Evolutionary conservation across 1,140 invertebrate species (phyloP), one percentile per base, ranked within the genome.

Genomic region (Cryptotermes secundus): DNA sequence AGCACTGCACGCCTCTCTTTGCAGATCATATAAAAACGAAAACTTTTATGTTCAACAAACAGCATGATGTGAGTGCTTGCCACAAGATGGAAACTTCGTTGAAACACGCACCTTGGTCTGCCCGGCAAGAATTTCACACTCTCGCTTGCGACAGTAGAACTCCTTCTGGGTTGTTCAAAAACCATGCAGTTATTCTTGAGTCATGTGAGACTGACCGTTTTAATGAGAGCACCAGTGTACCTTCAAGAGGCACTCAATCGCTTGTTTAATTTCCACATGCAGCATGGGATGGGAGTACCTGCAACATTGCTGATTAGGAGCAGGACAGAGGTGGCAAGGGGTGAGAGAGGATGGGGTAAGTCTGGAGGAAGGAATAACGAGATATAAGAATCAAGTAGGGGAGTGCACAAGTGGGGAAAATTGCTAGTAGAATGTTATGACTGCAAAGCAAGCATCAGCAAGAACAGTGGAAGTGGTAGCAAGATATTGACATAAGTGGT

Each of bases 271-370:
- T 82, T 84, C 83, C 83, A 72, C 83, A 84, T 84, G 83, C 83
- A 84, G 83, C 72, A 80, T 84, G 83, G 83, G 83, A 84, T 84
- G 83, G 83, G 83, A 79, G 72, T 82, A 82, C 79, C 83, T 84
- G 83, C 83, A 84, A 84, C 83, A 84, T 84, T 49, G 79, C 81
- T 49, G 80, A 81, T 49, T 38, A 81, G 81, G 81, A 82, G n/a
- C 59, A 72, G 59, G 59, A 72, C 26, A 72, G 59, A 72, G 59
- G 59, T 72, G 59, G 59, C n/a, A 72, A 65, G 14, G 59, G 59
- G 59, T 72, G 10, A 1, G n/a, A 26, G 26, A 72, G 59, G 59
- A 72, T 72, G 59, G 59, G 59, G 7, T n/a, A 26, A 72, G 6
- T 16, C 59, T 72, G 59, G 59, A 72, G 59, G 59, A 72, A 31